Evolutionary conservation across 2,797 vertebrate genomes (phyloP).

Genomic region (Echeneis naucrates): DNA sequence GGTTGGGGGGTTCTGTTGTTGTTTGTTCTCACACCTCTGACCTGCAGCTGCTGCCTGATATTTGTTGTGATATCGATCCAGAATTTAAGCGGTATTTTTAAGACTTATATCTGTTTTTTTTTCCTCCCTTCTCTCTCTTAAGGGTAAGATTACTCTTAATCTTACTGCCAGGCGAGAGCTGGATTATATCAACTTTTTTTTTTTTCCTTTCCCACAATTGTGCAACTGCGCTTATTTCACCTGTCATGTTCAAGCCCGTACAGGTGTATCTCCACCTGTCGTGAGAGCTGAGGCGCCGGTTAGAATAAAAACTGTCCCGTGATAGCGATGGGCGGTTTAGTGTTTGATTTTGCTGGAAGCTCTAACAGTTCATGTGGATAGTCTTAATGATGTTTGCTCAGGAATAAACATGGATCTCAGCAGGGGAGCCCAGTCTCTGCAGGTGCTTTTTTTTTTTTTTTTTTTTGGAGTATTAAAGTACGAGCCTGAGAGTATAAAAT

Average conservation of each 20-base stretch:
- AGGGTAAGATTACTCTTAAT: conserved; percentile 24
- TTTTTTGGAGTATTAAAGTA: no score
- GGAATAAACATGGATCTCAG: conserved; percentile 41
- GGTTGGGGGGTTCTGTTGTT: no score
- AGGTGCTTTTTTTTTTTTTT: conserved; percentile 1
- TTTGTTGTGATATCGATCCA: not conserved
- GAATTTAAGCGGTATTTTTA: conserved; percentile 5
- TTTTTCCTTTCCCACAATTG: conserved; percentile 72
- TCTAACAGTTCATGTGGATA: conserved; percentile 63
- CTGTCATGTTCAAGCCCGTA: conserved; percentile 85
- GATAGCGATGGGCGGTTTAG: conserved; percentile 60
- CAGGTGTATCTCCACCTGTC: conserved; percentile 88
- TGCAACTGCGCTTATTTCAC: conserved; percentile 67
- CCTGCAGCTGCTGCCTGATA: conserved; percentile 24
- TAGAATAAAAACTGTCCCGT: conserved; percentile 59
- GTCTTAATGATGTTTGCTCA: conserved; percentile 70
- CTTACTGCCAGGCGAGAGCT: conserved; percentile 11
- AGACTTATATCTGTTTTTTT: not conserved
- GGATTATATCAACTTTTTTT: conserved; percentile 51
- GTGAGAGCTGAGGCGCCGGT: conserved; percentile 66
- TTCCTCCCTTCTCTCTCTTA: not conserved
- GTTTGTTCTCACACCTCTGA: conserved; percentile 21
- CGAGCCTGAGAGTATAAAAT: no score
- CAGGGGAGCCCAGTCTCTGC: conserved; percentile 17
- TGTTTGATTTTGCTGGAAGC: conserved; percentile 76